Conservation (phyloP, 2,113 vertebrate genomes). For the Uria aalge region DNA sequence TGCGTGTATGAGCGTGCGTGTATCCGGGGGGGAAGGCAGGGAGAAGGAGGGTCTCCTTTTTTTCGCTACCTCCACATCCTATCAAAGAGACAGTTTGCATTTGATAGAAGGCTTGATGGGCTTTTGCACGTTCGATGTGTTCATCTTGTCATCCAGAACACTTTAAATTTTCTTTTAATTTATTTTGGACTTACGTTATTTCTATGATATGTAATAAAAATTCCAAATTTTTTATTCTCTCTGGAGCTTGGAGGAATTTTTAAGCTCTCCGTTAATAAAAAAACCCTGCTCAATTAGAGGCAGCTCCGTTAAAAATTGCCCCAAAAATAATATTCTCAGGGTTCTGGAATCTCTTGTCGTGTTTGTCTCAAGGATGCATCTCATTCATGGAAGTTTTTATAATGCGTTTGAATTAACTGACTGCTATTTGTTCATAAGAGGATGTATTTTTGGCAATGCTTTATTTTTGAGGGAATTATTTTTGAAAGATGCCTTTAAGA, state of each 20-base stretch:
- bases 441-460: background rate
- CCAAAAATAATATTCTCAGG: background rate
- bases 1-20: background rate
- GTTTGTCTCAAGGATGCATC: background rate
- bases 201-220: background rate
- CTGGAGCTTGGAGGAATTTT: background rate
- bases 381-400: background rate
- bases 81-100: background rate
- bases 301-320: background rate
- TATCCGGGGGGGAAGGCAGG: fast-evolving
- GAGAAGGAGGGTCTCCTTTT: background rate
- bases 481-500: background rate
- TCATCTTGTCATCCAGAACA: background rate
- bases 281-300: background rate
- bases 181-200: background rate
- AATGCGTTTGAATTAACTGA: background rate
- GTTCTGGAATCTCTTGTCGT: background rate
- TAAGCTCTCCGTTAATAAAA: background rate
- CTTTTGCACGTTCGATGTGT: background rate
- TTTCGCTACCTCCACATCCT: background rate
- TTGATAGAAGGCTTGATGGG: background rate
- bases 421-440: background rate
- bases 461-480: background rate
- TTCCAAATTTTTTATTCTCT: background rate
- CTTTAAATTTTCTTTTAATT: background rate